Conservation (phyloP, 2,113 vertebrate genomes). For the human (Homo sapiens) region DNA sequence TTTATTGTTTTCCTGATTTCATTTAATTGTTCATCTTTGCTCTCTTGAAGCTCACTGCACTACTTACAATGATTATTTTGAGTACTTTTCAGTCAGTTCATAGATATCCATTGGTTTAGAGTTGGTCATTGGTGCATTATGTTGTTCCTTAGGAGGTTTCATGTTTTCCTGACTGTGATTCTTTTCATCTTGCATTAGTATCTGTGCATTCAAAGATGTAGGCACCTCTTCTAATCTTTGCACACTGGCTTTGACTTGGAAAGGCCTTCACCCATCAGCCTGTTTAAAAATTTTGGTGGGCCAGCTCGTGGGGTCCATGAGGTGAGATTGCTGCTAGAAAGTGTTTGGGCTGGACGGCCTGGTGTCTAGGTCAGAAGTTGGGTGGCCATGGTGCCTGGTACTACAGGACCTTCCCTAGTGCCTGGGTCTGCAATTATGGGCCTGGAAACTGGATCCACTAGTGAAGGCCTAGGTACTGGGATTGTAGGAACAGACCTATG, state of each 20-base stretch:
- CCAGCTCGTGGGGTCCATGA: too few relatives aligned
- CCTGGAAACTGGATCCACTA: neutral
- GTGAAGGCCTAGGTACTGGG: neutral
- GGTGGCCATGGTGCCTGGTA: neutral
- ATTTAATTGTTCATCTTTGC: neutral
- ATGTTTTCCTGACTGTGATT: neutral
- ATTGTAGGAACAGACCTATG: neutral
- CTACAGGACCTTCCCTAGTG: neutral
- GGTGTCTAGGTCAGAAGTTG: neutral
- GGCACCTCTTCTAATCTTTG: neutral
- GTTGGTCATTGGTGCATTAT: neutral
- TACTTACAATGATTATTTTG: neutral
- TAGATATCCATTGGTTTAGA: neutral
- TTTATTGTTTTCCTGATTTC: neutral
- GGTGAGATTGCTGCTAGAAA: neutral
- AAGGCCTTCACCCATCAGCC: neutral
- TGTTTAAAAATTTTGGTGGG: neutral
- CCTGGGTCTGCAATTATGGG: rapidly evolving
- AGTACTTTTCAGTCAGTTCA: neutral
- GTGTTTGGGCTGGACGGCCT: neutral
- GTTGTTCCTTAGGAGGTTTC: neutral
- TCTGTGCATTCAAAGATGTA: neutral
- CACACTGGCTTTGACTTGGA: neutral
- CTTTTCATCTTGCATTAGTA: neutral
- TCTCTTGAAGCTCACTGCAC: neutral